Percentiles rank a stretch among this genome's conserved stretches.
phyloP scores from a whole-genome alignment of 2,797 vertebrate genomes.

The Menidia menidia region DNA sequence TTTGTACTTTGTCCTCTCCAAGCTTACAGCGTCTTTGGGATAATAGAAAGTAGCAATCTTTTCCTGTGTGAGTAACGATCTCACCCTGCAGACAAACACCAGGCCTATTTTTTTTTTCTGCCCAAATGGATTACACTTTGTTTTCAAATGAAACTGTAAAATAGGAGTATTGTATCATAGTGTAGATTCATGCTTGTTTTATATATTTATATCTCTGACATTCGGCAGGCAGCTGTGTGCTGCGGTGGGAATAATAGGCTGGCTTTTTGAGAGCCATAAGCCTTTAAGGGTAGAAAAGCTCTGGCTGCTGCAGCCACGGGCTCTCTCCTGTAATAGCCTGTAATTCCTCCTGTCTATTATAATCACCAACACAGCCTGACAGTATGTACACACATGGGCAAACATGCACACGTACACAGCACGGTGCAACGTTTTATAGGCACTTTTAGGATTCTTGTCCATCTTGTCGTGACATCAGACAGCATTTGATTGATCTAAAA shows the following conservation, averaged over 20 bases:
- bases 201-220: slow-evolving; percentile 59
- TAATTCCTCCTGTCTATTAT: slow-evolving; percentile 78
- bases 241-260: slow-evolving; percentile 60
- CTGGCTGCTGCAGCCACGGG: slow-evolving; percentile 66
- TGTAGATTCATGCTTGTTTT: slow-evolving; percentile 49
- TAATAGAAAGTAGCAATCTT: slow-evolving; percentile 17
- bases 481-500: background rate
- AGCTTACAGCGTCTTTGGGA: slow-evolving; percentile 4
- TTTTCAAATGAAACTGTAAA: slow-evolving; percentile 49
- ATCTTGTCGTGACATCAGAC: background rate
- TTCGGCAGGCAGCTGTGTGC: slow-evolving; percentile 60
- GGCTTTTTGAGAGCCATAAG: slow-evolving; percentile 60
- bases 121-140: slow-evolving; percentile 25
- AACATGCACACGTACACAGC: slow-evolving; percentile 2
- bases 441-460: background rate
- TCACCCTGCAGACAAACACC: slow-evolving; percentile 12
- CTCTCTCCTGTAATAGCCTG: slow-evolving; percentile 74
- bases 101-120: slow-evolving; percentile 13
- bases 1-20: slow-evolving; percentile 14
- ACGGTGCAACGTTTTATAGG: slow-evolving; percentile 7
- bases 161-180: slow-evolving; percentile 34
- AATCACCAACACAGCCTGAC: slow-evolving; percentile 68
- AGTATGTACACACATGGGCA: slow-evolving; percentile 34
- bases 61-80: slow-evolving; percentile 13
- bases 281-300: slow-evolving; percentile 68